Evolutionary conservation across 1,140 invertebrate genomes (phyloP), one percentile per base, ranked within the genome.

Genomic region (Drosophila leontia): DNA sequence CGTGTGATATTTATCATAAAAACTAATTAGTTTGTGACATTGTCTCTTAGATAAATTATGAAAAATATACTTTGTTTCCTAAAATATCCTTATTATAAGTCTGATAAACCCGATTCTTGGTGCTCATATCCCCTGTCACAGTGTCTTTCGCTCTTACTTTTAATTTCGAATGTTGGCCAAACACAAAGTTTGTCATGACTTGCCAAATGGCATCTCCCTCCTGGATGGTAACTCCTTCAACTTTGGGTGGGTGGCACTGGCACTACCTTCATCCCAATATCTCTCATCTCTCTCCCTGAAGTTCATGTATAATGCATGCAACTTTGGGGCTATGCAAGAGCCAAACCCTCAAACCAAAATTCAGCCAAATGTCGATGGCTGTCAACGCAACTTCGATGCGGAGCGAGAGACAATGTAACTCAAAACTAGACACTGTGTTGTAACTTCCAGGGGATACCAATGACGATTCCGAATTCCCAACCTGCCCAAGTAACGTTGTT

Each of bases 371-470:
- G 55, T 77, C 67, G 83, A 75, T 77, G 83, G 17, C 84, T 87
- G 84, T 84, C 84, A 87, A 74, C 84, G 84, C 72, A 84, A 84
- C 84, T 87, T 87, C 84, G 74, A 65, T 88, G 84, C 59, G 63
- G 63, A 85, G 53, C 26, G 13, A 23, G 35, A 56, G 78, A 91
- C 86, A 88, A 88, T 88, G 85, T 88, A 85, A 82, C 81, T 76
- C 84, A 83, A 83, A 88, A 78, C 77, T 80, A 80, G 77, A 84
- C 78, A 88, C 80, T 83, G 70, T 87, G 83, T 88, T 71, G 63
- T 50, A 51, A 63, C 44, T 50, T 62, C 41, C 75, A 70, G 50
- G 53, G 74, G 57, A 29, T 44, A 56, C 32, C 26, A 42, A 37
- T 26, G 56, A 23, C 60, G 26, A 56, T 56, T 11, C 19, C 19